phyloP scores from a whole-genome alignment of 2,113 vertebrate genomes.

The Lontra canadensis region DNA sequence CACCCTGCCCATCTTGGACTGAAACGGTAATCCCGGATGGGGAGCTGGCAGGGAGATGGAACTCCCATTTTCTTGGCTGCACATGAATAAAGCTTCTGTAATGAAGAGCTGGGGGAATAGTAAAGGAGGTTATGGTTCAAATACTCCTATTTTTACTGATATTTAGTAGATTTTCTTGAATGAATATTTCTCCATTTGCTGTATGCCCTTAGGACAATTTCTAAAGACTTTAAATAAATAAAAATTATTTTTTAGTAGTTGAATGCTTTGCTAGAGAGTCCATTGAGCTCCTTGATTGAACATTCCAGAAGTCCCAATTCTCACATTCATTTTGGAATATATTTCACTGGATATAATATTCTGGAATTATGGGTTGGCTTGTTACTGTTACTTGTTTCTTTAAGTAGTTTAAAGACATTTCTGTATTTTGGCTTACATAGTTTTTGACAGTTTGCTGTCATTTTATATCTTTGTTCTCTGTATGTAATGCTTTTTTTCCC shows the following conservation, averaged over 20 bases:
- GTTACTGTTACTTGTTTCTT: neutral
- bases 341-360: neutral
- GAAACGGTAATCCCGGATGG: neutral
- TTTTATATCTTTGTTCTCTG: neutral
- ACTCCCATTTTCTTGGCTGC: neutral
- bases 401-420: neutral
- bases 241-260: neutral
- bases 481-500: neutral
- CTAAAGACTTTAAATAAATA: neutral
- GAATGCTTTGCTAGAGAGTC: neutral
- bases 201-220: neutral
- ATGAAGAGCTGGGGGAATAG: neutral
- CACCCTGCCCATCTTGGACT: neutral
- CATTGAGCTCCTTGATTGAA: neutral
- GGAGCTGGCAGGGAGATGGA: neutral
- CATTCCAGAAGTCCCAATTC: neutral
- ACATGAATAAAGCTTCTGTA: neutral
- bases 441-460: neutral
- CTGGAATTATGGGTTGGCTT: neutral
- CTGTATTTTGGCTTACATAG: neutral
- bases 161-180: conserved; percentile 12
- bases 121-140: neutral
- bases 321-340: neutral
- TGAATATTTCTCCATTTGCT: neutral
- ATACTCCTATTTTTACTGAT: neutral